A percentile compares a stretch with the other conserved stretches of the same genome.
Conservation (phyloP, 2,797 vertebrate genomes). For the Parauchenoglanis ngamensis region DNA sequence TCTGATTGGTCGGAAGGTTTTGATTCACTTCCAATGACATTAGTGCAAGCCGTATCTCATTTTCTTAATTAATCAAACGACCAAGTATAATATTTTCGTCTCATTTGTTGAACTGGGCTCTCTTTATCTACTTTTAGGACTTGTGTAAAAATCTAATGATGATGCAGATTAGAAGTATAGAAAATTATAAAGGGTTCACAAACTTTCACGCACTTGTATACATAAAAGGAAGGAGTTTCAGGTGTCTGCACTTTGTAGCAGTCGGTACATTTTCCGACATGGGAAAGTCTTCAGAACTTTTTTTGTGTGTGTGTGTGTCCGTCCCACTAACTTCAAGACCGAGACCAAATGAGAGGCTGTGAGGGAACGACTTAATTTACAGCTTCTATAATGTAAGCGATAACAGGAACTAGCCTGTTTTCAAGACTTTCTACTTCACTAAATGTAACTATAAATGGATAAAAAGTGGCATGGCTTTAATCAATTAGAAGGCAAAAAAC, state of each 20-base stretch:
- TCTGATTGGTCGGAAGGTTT: not conserved
- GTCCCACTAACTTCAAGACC: not conserved
- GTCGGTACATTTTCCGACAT: not conserved
- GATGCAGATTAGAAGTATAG: no score
- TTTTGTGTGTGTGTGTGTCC: not conserved
- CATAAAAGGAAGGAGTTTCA: not conserved
- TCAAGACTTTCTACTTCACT: not conserved
- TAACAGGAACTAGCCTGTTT: not conserved
- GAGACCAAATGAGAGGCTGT: not conserved
- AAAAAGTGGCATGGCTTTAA: not conserved
- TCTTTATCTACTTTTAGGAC: no score
- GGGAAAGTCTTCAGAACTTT: not conserved
- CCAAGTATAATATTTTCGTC: no score
- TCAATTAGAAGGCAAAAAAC: not conserved
- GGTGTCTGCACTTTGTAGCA: not conserved
- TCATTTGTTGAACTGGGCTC: no score
- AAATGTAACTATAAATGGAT: not conserved
- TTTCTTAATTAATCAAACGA: no score
- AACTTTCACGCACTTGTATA: no score
- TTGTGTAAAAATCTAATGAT: no score
- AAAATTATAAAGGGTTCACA: no score
- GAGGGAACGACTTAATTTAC: not conserved
- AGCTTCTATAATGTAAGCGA: not conserved
- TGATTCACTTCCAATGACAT: not conserved
- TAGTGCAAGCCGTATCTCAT: not conserved